phyloP scores from a whole-genome alignment of 2,888 invertebrate species.

The Dichetophora obliterata region DNA sequence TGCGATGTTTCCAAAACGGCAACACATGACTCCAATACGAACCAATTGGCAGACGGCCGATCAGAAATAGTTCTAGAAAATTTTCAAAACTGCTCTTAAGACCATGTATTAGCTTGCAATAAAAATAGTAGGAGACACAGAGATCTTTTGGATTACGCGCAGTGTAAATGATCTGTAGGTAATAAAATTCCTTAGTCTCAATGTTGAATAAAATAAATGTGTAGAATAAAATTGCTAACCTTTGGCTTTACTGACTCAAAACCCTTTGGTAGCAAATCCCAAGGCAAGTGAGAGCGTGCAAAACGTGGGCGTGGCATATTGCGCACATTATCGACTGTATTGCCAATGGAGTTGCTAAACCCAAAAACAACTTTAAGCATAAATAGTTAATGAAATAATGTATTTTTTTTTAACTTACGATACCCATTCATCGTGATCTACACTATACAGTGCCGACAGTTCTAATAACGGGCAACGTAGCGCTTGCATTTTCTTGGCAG shows the following conservation, averaged over 20 bases:
- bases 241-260: constrained; percentile 78
- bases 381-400: neutral
- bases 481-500: constrained; percentile 73
- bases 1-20: constrained; percentile 79
- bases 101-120: constrained; percentile 80
- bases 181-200: neutral
- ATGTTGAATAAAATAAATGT: neutral
- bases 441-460: constrained; percentile 75
- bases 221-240: constrained; percentile 67
- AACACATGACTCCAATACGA: constrained; percentile 77
- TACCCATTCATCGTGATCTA: constrained; percentile 74
- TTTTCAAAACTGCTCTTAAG: constrained; percentile 78
- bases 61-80: constrained; percentile 81
- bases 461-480: constrained; percentile 82
- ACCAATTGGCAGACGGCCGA: constrained; percentile 75
- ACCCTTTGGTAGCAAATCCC: constrained; percentile 78
- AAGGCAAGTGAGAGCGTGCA: constrained; percentile 82
- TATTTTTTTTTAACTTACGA: constrained; percentile 69
- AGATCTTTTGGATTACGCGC: constrained; percentile 92
- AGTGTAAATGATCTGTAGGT: constrained; percentile 80
- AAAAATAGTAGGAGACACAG: constrained; percentile 89
- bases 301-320: constrained; percentile 79
- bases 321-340: constrained; percentile 80
- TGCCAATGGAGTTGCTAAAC: constrained; percentile 71
- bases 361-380: neutral